Evolutionary conservation across 2,113 vertebrate genomes (phyloP), one percentile per base, ranked within the genome.

Genomic region (Channa argus): DNA sequence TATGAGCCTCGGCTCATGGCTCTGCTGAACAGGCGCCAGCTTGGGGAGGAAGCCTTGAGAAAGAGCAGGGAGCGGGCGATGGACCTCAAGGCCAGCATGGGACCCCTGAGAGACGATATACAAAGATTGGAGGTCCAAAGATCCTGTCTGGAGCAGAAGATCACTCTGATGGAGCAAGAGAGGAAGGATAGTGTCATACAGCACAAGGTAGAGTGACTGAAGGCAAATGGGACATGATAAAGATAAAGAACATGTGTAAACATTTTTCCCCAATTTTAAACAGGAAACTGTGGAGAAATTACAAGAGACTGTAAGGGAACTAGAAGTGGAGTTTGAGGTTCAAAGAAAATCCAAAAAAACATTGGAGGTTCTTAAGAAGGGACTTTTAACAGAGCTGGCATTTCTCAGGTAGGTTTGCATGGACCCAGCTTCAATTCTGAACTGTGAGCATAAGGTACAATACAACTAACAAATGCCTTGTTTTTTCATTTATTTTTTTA

Each of bases 1-100:
- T 97, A 97, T 0, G 96, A 97, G 79, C 96, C 97, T 0, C 95
- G 95, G 6, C 86, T 97, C 55, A 80, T 95, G 84, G 86, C 92
- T 54, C 93, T 97, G 76, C 89, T 97, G 36, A 95, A 92, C 85
- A 92, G 94, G 43, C 89, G 91, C 0, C 95, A 96, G 80, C 81
- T 89, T 0, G 95, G 95, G 2, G 91, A 92, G 43, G 95, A 93
- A 53, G 91, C 95, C 0, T 89, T 98, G 72, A 95, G 94, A 76
- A 92, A 89, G 80, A 92, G 90, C 59, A 94, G 94, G 60, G 95
- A 93, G 0, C 94, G 96, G 86, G 88, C 94, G 34, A 86, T 85
- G 52, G 93, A 88, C 43, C 92, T 97, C 85, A 95, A 87, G 87
- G 89, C 92, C 71, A 86, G 86, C 1, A 72, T 97, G 71, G 77